Base-by-base conservation (phyloP, 2,888 invertebrate species). In the Scaptomyza parva region DNA sequence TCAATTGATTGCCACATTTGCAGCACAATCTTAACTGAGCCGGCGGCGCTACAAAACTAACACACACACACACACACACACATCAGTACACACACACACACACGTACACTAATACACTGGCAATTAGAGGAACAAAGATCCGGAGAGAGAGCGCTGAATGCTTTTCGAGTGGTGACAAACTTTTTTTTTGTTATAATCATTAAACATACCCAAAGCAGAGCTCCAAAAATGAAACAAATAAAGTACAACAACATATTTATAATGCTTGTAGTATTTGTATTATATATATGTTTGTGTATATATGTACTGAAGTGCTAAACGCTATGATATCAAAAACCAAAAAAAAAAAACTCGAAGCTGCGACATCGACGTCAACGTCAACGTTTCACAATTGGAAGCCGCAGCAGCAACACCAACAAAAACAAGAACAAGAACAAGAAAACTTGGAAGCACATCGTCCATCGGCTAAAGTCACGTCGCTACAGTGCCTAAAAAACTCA, bases 1-100 rank as follows among this genome's bases (percentile, higher is more conserved):
- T 17, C 75, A 78, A 86, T 78, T 81, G 71, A 86, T 59, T 55
- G 72, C 44, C 22, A 17, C 48, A 44, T 9, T 48, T 45, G 43
- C 18, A 44, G 11, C 18, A 24, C 35, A 28, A 28, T 44, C 45
- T 50, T 47, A 26, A 55, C 17, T 52, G 41, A 43, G 48, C 33
- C 41, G 52, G 18, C 26, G 53, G 62, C 55, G 62, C 55, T 62
- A 22, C 11, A 8, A 22, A 35, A 35, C 22, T 14, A 12, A 59
- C 37, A 30, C 50, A 24, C 41, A 47, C 12, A 39, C 41, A 18
- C 60, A 28, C 33, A 43, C 26, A 20, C 44, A 8, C n/a, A n/a
- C n/a, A n/a, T n/a, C n/a, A n/a, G n/a, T n/a, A 59, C 37, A 30
- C 50, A 24, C 41, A 47, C 12, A 39, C 41, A 18, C 60, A 28